Evolutionary conservation across 1,140 invertebrate genomes (phyloP), one percentile per base, ranked within the genome.

Genomic region (Belonocnema kinseyi): DNA sequence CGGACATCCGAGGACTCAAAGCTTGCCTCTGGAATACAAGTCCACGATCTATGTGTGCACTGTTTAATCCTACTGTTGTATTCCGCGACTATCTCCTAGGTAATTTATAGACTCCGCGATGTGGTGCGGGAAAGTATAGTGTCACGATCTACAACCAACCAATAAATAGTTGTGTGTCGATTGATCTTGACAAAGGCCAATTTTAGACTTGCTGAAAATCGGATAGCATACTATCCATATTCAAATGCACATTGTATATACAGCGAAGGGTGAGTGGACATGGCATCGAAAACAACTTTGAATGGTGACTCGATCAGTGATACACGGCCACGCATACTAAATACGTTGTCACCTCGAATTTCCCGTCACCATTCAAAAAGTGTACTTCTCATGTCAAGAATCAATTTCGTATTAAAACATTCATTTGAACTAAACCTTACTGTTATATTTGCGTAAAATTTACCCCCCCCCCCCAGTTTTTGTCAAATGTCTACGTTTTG

Each of bases 151-250:
- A 74, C 78, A 74, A 76, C 70, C n/a, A 7, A 13, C 71, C 61
- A 46, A 71, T 74, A 77, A 81, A 81, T 76, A 80, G 66, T 77
- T 77, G 70, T 19, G 66, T 73, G 51, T 26, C 74, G 76, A 77
- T 77, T 52, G 21, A 33, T 46, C 21, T 17, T 50, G 19, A 75
- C 61, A 75, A 75, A 75, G 61, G 58, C 56, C 54, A 51, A 50
- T 33, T 33, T 33, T 33, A 33, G 3, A 33, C 2, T 5, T 33
- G 26, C 26, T 33, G 26, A 33, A 33, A 33, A 33, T 50, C 54
- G 72, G 33, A 46, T 8, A 46, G 40, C 7, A 46, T 11, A 46
- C 40, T 46, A 46, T 51, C 74, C 56, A 70, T 56, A 13, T 61
- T 50, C 74, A 61, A 75, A 40, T 70, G 52, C 58, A 70, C 58